A percentile compares a stretch with the other conserved stretches of the same genome.
phyloP scores from a whole-genome alignment of 2,888 invertebrate genomes.

The Harpalus rubripes region DNA sequence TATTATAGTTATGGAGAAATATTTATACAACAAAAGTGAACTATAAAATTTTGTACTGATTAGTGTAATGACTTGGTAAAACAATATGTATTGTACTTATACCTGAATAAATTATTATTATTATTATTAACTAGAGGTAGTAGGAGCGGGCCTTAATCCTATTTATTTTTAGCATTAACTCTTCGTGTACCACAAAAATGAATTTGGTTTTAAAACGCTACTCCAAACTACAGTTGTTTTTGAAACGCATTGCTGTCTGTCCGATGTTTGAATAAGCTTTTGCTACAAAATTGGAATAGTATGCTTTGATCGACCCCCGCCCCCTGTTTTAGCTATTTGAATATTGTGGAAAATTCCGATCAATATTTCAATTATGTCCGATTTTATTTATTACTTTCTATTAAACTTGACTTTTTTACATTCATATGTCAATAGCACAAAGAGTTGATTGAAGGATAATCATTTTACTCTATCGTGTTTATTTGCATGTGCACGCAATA shows the following conservation, averaged over 20 bases:
- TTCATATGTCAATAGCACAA: background rate
- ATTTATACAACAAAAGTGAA: no score
- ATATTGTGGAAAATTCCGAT: background rate
- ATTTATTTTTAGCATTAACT: background rate
- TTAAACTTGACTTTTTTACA: background rate
- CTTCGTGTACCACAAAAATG: background rate
- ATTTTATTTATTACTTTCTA: constrained; percentile 1
- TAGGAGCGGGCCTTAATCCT: no score
- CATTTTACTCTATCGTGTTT: background rate
- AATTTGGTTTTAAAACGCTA: background rate
- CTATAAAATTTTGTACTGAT: no score
- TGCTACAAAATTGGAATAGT: background rate
- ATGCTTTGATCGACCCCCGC: background rate
- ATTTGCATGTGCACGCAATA: background rate
- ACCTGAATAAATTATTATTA: no score
- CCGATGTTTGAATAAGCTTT: background rate
- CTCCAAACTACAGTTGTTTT: background rate
- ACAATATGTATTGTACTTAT: no score
- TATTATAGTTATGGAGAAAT: no score
- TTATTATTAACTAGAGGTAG: no score
- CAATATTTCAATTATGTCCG: constrained; percentile 6
- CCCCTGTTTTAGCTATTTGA: background rate
- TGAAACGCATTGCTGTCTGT: background rate
- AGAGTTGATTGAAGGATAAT: background rate
- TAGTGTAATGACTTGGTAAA: no score